phyloP scores from a whole-genome alignment of 2,888 invertebrate species.

The Steinernema scapterisci region DNA sequence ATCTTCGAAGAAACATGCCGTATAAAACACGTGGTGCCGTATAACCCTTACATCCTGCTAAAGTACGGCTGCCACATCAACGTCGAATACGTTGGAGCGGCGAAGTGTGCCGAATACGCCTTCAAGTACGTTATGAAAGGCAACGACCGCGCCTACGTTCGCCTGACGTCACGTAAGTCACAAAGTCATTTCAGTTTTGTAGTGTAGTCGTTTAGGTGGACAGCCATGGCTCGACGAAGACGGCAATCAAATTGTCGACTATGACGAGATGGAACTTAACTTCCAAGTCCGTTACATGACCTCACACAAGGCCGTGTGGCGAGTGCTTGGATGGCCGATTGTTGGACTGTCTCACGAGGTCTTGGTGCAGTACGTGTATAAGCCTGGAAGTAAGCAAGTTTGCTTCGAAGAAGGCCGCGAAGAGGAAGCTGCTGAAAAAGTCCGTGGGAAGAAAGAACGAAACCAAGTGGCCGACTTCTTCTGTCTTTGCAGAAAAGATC shows the following conservation, averaged over 20 bases:
- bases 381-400: background rate
- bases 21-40: conserved; percentile 65
- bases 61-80: conserved; percentile 52
- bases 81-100: conserved; percentile 42
- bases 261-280: conserved; percentile 1
- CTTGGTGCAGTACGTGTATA: background rate
- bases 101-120: conserved; percentile 38
- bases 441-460: background rate
- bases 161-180: background rate
- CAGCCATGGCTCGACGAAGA: background rate
- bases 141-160: conserved; percentile 40
- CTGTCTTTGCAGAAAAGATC: background rate
- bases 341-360: background rate
- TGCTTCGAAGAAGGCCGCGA: background rate
- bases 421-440: background rate
- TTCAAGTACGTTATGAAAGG: conserved; percentile 56
- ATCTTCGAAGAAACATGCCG: conserved; percentile 47
- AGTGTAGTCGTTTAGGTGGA: background rate
- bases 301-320: background rate
- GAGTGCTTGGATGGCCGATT: background rate
- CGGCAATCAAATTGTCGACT: background rate
- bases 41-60: conserved; percentile 54
- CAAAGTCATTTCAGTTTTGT: no score
- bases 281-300: background rate
- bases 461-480: background rate